Evolutionary conservation across 1,140 invertebrate species (phyloP), one percentile per base, ranked within the genome.

Genomic region (Drosophila azteca): DNA sequence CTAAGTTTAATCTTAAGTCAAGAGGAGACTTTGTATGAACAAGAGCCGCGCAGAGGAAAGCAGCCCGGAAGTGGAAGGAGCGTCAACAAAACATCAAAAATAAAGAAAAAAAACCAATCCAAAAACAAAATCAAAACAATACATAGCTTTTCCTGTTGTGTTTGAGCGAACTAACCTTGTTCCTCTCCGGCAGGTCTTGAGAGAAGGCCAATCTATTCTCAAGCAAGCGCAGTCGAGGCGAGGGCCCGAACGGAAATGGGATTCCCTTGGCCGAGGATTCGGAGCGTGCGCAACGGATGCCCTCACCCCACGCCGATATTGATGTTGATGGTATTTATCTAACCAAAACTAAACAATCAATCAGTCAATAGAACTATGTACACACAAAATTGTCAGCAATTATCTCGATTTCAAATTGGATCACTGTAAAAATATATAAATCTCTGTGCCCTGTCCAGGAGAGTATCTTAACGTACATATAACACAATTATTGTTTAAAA

Each of bases 91-190:
- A 35, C 13, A 20, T 43, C 66, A 77, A 61, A 66, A 26, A 49
- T 57, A 68, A 57, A 72, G 52, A 48, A 15, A 20, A 20, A 20
- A 66, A 82, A 46, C 35, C 60, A 15, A 58, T 67, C 61, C 7
- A 68, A 55, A 73, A 57, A 17, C 39, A 74, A 73, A 64, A 26
- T 5, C 24, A 85, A 75, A 77, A 49, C 53, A 87, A 75, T 80
- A 50, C 53, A 85, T 88, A 78, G 82, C 75, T 82, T 78, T 66
- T 92, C 90, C 91, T 92, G 91, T 91, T 92, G 90, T 83, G 84
- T 91, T 54, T 91, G 91, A 92, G 91, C 66, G 91, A 92, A 92
- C 91, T 92, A 92, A 92, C 79, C 87, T 92, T 92, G 91, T 92
- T 92, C 91, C 91, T 92, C 91, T 92, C 91, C 91, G 89, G 89